Conservation (phyloP, 2,113 vertebrate species). For the Typhlomys cinereus region DNA sequence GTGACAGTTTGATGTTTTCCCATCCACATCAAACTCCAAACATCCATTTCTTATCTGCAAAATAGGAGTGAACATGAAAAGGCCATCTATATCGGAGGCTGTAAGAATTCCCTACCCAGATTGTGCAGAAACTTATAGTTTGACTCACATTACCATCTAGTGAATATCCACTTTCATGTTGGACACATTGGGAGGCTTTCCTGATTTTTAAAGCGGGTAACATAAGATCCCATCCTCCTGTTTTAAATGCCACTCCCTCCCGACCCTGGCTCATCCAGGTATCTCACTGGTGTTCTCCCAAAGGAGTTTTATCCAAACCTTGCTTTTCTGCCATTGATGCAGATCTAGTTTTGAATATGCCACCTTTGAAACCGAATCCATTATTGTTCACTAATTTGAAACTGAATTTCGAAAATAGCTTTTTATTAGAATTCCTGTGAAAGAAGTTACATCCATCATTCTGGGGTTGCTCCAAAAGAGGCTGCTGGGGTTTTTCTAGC, state of each 20-base stretch:
- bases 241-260: neutral
- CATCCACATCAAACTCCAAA: neutral
- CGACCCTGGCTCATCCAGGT: neutral
- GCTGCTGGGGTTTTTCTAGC: conserved; percentile 59
- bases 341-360: conserved; percentile 15
- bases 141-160: neutral
- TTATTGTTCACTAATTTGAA: conserved; percentile 59
- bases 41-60: neutral
- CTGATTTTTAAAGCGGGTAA: neutral
- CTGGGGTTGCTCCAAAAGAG: conserved; percentile 63
- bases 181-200: neutral
- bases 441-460: conserved; percentile 61
- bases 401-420: conserved; percentile 67
- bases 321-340: neutral
- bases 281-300: no score
- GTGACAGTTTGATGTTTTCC: neutral
- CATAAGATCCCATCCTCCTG: neutral
- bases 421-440: conserved; percentile 56
- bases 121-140: neutral
- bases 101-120: neutral
- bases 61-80: neutral
- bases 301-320: neutral
- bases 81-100: neutral
- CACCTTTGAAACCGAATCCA: conserved; percentile 58
- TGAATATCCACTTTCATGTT: neutral